These are phyloP conservation scores for Hypsibius dujardini DNA, from an alignment of 1,140 invertebrate species.

Conservation along the genomic window DNA sequence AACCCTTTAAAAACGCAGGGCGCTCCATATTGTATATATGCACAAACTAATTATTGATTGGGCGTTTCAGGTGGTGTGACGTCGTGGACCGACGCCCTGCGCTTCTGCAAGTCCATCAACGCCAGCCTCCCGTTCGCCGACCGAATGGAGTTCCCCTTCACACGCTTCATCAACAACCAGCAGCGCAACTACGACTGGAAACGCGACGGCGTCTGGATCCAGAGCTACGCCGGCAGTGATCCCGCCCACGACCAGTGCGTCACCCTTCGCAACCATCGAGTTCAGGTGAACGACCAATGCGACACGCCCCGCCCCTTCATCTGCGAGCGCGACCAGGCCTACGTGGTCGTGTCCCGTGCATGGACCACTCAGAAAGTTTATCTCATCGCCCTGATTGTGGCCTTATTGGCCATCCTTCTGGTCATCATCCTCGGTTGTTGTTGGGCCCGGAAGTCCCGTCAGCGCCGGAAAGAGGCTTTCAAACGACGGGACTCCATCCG, in stretches of 20 bases:
- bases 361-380: constrained; percentile 55
- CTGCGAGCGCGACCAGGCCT: constrained; percentile 81
- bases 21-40: too few relatives aligned
- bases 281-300: constrained; percentile 46
- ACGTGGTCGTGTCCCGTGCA: constrained; percentile 28
- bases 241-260: constrained; percentile 65
- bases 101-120: constrained; percentile 29
- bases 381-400: constrained; percentile 57
- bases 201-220: constrained; percentile 71
- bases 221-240: constrained; percentile 60
- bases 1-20: too few relatives aligned
- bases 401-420: constrained; percentile 51
- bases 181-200: constrained; percentile 54
- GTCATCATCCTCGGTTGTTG: constrained; percentile 55
- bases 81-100: constrained; percentile 33
- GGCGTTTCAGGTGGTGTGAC: constrained; percentile 36
- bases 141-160: constrained; percentile 36
- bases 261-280: constrained; percentile 47
- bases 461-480: constrained; percentile 62
- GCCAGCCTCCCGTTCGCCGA: not conserved
- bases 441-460: constrained; percentile 78
- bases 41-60: too few relatives aligned
- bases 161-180: constrained; percentile 54
- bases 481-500: constrained; percentile 77
- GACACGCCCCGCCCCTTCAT: constrained; percentile 58